Percentiles rank a stretch among this genome's conserved stretches.
These are phyloP conservation scores for Toxotes jaculatrix DNA, from an alignment of 2,113 vertebrate genomes.

Conservation along the genomic window DNA sequence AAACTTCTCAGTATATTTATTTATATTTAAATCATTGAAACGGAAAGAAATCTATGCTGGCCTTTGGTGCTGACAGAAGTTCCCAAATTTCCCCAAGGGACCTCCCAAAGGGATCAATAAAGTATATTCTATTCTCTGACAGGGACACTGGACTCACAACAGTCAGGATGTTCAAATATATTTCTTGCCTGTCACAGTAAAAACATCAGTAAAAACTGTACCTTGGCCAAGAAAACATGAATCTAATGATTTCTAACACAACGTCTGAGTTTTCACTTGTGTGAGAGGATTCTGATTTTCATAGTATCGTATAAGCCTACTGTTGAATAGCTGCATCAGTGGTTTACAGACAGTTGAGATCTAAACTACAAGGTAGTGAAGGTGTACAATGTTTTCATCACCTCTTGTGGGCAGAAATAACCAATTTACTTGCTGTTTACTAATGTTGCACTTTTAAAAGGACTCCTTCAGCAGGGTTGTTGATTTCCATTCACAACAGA, in stretches of 20 bases:
- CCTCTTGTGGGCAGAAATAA: not conserved
- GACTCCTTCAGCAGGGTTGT: not conserved
- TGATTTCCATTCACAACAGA: slow-evolving; percentile 8
- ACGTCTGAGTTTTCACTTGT: not conserved
- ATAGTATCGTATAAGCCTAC: not conserved
- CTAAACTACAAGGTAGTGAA: not conserved
- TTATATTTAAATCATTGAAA: not conserved
- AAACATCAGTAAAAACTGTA: not conserved
- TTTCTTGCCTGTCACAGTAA: not conserved
- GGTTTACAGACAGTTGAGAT: not conserved
- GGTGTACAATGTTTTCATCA: not conserved
- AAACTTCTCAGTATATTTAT: not conserved
- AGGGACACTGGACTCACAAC: not conserved
- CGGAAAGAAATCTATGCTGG: not conserved
- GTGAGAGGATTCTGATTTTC: not conserved
- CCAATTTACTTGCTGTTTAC: not conserved
- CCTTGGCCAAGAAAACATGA: not conserved
- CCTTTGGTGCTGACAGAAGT: not conserved
- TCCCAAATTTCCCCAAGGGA: no score
- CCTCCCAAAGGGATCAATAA: no score
- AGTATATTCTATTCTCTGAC: no score
- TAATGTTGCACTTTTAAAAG: not conserved
- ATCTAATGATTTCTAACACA: not conserved
- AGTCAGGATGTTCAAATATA: not conserved
- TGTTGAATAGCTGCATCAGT: slow-evolving; percentile 6